phyloP scores from a whole-genome alignment of 2,113 vertebrate genomes.

The Galeopterus variegatus region DNA sequence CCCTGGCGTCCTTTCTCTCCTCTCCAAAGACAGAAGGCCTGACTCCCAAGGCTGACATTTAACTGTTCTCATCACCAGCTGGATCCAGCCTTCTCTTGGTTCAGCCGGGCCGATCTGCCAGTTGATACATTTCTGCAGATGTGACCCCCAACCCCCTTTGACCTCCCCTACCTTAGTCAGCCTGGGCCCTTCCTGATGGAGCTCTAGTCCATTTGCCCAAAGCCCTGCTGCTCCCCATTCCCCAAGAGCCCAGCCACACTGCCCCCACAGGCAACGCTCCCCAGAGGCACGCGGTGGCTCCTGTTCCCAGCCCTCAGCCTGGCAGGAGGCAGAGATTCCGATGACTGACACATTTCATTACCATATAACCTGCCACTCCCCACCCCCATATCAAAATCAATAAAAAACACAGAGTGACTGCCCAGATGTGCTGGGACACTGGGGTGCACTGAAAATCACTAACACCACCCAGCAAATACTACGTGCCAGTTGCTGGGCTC shows the following conservation, averaged over 20 bases:
- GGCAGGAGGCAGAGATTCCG: neutral
- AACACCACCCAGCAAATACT: accelerated
- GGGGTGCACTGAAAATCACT: neutral
- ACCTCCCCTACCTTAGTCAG: neutral
- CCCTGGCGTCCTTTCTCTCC: neutral
- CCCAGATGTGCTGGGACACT: neutral
- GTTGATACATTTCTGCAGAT: neutral
- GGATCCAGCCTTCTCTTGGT: neutral
- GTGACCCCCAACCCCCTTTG: neutral
- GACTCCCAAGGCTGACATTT: neutral
- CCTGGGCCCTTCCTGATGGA: neutral
- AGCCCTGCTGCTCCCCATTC: neutral
- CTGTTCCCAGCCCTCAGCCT: neutral
- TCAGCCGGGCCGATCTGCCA: neutral
- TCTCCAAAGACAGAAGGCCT: neutral
- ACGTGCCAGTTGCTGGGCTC: neutral
- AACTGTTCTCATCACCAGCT: neutral
- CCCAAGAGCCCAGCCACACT: neutral
- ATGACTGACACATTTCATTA: neutral
- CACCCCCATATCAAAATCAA: neutral
- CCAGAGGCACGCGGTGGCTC: accelerated
- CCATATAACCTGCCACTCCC: neutral
- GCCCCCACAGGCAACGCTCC: neutral
- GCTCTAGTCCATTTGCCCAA: neutral
- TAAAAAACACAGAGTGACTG: neutral